Conservation (phyloP, 2,113 vertebrate species). For the Chaenocephalus aceratus region DNA sequence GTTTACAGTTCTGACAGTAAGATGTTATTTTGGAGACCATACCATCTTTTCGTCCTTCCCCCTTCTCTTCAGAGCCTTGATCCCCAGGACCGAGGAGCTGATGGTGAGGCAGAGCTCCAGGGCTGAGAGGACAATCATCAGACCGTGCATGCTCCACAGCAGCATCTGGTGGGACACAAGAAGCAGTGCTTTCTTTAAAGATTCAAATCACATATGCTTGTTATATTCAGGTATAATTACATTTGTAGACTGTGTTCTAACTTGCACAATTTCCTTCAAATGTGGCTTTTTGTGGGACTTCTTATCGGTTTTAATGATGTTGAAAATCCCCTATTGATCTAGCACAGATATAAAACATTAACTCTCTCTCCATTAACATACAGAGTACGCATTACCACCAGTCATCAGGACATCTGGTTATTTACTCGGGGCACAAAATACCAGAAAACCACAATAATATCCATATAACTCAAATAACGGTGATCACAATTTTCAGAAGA, state of each 20-base stretch:
- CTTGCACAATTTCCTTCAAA: background rate
- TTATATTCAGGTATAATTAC: background rate
- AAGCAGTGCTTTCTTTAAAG: background rate
- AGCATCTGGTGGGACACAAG: constrained; percentile 51
- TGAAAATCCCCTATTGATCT: too few species aligned
- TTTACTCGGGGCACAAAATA: too few species aligned
- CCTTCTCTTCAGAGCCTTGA: constrained; percentile 61
- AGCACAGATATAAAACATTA: too few species aligned
- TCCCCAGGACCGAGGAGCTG: constrained; percentile 61
- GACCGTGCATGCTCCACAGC: background rate
- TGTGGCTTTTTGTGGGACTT: background rate
- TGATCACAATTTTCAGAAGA: too few species aligned
- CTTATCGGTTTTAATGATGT: too few species aligned
- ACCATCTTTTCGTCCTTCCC: constrained; percentile 43
- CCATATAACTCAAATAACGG: too few species aligned
- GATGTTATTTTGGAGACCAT: background rate
- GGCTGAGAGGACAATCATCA: constrained; percentile 63
- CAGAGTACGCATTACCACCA: too few species aligned
- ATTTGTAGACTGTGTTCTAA: background rate
- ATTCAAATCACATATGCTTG: background rate
- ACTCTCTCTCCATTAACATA: too few species aligned
- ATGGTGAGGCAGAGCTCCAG: constrained; percentile 73
- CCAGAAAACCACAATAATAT: too few species aligned
- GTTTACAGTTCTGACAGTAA: background rate
- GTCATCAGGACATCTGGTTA: too few species aligned